Percentiles rank a stretch among this genome's conserved stretches.
Evolutionary conservation across 2,797 vertebrate genomes (phyloP).

Genomic region (Ceryle rudis): DNA sequence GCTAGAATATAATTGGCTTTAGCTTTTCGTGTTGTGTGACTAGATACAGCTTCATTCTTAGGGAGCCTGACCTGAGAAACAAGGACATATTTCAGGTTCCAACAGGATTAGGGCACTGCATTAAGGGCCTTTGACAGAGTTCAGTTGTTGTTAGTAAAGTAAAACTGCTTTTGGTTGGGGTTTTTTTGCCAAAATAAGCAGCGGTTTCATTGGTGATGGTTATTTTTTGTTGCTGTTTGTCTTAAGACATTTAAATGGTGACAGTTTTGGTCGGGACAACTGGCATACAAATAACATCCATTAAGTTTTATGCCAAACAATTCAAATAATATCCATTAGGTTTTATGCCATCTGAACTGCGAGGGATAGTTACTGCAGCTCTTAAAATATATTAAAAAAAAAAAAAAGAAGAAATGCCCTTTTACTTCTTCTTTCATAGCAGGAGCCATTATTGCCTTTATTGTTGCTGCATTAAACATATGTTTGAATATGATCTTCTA

Average conservation of each 20-base stretch:
- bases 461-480: constrained; percentile 60
- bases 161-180: neutral
- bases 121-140: constrained; percentile 14
- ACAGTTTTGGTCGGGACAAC: neutral
- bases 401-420: neutral
- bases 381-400: neutral
- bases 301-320: constrained; percentile 1
- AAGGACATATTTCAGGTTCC: constrained; percentile 62
- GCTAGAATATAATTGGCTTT: constrained; percentile 64
- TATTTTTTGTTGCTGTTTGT: constrained; percentile 7
- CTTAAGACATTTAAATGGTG: constrained; percentile 29
- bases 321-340: neutral
- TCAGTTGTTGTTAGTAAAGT: neutral
- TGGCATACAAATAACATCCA: neutral
- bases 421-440: constrained; percentile 34
- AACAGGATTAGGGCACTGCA: constrained; percentile 34
- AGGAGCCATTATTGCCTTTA: constrained; percentile 51
- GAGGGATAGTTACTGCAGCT: neutral
- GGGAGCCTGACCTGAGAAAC: constrained; percentile 40
- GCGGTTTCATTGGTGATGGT: neutral
- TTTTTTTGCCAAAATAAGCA: neutral
- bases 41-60: constrained; percentile 41
- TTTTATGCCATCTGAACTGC: constrained; percentile 18
- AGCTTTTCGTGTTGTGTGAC: constrained; percentile 15
- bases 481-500: constrained; percentile 55